Evolutionary conservation across 2,888 invertebrate genomes (phyloP), one percentile per base, ranked within the genome.

Genomic region (Artemia sinica): DNA sequence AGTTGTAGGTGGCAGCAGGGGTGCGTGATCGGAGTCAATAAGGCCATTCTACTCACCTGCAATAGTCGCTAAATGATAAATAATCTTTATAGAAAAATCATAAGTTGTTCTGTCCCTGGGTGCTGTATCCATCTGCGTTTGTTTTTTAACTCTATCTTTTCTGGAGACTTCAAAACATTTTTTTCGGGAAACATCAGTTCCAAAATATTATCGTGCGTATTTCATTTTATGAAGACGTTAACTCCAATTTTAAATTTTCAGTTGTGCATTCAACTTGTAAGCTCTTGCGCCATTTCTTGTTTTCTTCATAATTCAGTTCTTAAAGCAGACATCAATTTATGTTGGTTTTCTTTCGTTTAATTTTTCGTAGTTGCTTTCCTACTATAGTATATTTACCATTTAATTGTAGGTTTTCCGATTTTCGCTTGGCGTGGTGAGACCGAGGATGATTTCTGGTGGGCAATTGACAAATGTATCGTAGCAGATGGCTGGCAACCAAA

Each of bases 391-490:
- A 52, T n/a, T 28, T 66, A 8, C 65, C 8, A 8, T 67, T 49
- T 18, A 13, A 65, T 69, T 71, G 8, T 72, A 78, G 82, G 81
- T 12, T 89, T 86, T 77, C 85, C 94, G 2, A 85, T 96, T 72
- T 96, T 92, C 80, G 92, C 95, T 12, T 96, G 96, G 96, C 88
- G 94, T 69, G 93, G 94, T 0, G 94, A 96, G 78, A 91, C 91
- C 8, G 96, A 96, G 77, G 95, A 96, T 76, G 96, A 96, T 75
- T 96, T 96, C 80, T 96, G 96, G 96, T 96, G 95, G 95, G 94
- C 94, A 77, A 96, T 96, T 74, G 95, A 96, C 79, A 89, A 89
- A 76, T 94, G 95, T 78, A 87, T 96, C 4, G 90, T 90, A 73
- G 84, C 87, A 0, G 89, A 91, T 73, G 85, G 86, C 75, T 97